Conservation (phyloP, 2,888 invertebrate species). For the Amphipyra tragopoginis region DNA sequence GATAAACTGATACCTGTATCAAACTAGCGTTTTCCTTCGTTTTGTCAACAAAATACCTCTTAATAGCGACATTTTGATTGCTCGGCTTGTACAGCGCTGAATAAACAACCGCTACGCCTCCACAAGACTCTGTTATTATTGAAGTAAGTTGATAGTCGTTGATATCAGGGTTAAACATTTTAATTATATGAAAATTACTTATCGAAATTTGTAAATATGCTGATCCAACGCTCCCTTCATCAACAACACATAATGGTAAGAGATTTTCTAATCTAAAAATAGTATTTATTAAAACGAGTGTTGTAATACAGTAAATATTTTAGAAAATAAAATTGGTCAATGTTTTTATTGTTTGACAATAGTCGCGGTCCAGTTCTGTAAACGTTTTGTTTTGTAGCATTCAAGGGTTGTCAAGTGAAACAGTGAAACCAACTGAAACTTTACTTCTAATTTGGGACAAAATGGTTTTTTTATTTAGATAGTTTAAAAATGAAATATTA, state of each 20-base stretch:
- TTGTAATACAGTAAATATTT: constrained; percentile 50
- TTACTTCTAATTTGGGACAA: too few relatives aligned
- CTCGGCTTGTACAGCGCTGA: constrained; percentile 92
- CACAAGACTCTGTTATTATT: constrained; percentile 92
- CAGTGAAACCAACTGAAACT: background rate
- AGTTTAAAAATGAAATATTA: too few relatives aligned
- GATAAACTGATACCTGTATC: constrained; percentile 83
- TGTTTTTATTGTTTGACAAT: constrained; percentile 61
- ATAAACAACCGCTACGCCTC: constrained; percentile 92
- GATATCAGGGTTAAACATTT: constrained; percentile 90
- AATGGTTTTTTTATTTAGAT: too few relatives aligned
- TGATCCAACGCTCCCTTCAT: constrained; percentile 27
- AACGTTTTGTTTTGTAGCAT: background rate
- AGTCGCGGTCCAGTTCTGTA: constrained; percentile 26
- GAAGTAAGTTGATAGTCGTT: constrained; percentile 92
- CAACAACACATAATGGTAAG: constrained; percentile 48
- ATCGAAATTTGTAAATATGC: constrained; percentile 30
- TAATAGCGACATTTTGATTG: constrained; percentile 92
- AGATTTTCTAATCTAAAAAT: constrained; percentile 41
- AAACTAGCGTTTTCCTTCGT: constrained; percentile 90
- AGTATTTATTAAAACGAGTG: constrained; percentile 31
- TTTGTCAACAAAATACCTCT: constrained; percentile 94
- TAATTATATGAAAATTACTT: constrained; percentile 50
- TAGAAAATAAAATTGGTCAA: constrained; percentile 47
- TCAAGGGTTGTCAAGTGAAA: background rate